Conservation (phyloP, 2,113 vertebrate genomes). For the Sylvilagus bachmani region DNA sequence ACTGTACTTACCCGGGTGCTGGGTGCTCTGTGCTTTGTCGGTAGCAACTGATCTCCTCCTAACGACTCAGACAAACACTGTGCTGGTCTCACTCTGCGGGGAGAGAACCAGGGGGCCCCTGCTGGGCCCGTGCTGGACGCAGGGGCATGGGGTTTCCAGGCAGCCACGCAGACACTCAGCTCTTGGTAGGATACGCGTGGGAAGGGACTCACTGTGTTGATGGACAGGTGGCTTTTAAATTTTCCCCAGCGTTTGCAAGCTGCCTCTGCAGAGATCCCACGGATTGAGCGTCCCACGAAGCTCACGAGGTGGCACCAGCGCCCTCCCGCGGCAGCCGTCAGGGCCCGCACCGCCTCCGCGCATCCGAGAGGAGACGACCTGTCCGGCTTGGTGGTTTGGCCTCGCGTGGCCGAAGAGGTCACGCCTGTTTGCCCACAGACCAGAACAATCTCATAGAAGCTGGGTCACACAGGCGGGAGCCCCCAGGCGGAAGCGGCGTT, state of each 20-base stretch:
- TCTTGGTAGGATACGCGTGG: background rate
- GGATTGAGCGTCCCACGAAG: background rate
- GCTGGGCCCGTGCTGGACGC: no score
- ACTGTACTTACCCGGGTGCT: background rate
- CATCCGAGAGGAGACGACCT: background rate
- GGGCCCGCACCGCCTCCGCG: background rate
- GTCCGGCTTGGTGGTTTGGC: background rate
- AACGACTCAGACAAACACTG: background rate
- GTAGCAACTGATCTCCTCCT: background rate
- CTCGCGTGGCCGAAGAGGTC: background rate
- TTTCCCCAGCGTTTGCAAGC: background rate
- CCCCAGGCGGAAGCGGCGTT: background rate
- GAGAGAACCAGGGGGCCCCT: rapidly evolving
- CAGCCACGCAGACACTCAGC: background rate
- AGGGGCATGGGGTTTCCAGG: background rate
- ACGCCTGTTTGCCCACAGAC: background rate
- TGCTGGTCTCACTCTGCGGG: background rate
- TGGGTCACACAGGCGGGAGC: rapidly evolving
- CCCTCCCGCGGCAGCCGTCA: rapidly evolving
- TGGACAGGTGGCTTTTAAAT: constrained; percentile 11
- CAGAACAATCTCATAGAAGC: rapidly evolving
- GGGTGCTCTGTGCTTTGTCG: background rate
- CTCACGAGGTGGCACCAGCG: background rate
- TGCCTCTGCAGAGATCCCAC: background rate
- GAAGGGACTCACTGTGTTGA: background rate